A percentile compares a stretch with the other conserved stretches of the same genome.
phyloP scores from a whole-genome alignment of 2,888 invertebrate genomes.

The Aquatica leii region DNA sequence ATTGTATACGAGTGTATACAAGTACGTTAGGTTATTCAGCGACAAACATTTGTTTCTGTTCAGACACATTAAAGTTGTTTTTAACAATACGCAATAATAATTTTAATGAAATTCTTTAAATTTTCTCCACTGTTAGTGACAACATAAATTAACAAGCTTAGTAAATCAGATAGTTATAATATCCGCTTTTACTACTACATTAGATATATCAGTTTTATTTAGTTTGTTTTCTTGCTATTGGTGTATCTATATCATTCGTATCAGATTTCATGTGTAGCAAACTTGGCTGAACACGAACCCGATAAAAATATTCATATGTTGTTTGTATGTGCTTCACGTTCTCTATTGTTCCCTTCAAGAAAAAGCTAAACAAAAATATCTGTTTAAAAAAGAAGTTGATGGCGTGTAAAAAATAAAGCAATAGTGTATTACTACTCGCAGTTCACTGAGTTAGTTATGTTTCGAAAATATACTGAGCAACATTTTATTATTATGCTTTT shows the following conservation, averaged over 20 bases:
- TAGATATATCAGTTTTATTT: constrained; percentile 20
- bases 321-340: constrained; percentile 28
- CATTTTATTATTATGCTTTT: constrained; percentile 8
- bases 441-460: constrained; percentile 18
- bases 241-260: constrained; percentile 32
- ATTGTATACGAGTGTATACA: too few species aligned
- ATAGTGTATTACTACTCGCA: too few species aligned
- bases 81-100: too few species aligned
- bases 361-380: constrained; percentile 23
- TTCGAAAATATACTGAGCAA: constrained; percentile 5
- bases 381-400: constrained; percentile 20
- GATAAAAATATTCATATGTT: constrained; percentile 15
- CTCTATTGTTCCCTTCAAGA: constrained; percentile 21
- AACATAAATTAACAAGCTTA: too few species aligned
- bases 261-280: constrained; percentile 31
- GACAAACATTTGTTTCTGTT: too few species aligned
- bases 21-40: too few species aligned
- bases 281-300: constrained; percentile 28
- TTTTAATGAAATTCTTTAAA: too few species aligned
- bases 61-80: too few species aligned
- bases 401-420: constrained; percentile 26
- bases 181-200: background rate
- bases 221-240: constrained; percentile 30
- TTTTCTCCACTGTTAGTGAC: too few species aligned
- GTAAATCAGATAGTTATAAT: too few species aligned